A percentile compares a stretch with the other conserved stretches of the same genome.
Evolutionary conservation across 2,888 invertebrate species (phyloP).

Genomic region (Molanna angustata): DNA sequence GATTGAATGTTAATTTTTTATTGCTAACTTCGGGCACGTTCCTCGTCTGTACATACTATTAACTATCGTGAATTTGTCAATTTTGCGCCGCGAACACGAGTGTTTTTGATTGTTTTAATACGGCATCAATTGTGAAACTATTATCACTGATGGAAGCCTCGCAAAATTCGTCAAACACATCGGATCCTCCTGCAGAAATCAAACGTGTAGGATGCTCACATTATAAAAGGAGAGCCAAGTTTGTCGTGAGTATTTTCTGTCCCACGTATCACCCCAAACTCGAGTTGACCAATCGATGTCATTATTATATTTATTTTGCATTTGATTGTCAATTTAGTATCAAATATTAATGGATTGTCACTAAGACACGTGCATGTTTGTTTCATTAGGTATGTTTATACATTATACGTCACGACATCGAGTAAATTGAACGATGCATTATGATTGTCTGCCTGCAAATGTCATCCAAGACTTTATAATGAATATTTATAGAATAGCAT

Average conservation of each 20-base stretch:
- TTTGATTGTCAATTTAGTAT: too few species aligned
- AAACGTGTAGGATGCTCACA: conserved; percentile 73
- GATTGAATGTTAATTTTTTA: neutral
- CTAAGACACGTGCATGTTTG: too few species aligned
- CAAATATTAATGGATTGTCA: too few species aligned
- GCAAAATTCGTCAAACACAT: conserved; percentile 3
- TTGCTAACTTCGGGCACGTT: neutral
- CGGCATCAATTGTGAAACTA: conserved; percentile 1
- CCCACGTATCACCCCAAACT: conserved; percentile 20
- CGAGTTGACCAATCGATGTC: conserved; percentile 18
- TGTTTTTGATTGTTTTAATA: too few species aligned
- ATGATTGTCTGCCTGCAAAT: too few species aligned
- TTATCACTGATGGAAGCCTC: conserved; percentile 22
- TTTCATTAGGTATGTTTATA: too few species aligned
- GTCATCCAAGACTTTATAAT: too few species aligned
- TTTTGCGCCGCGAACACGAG: conserved; percentile 18
- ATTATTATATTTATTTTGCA: too few species aligned
- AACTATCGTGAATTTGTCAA: conserved; percentile 8
- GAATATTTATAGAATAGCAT: too few species aligned
- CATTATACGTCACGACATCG: too few species aligned
- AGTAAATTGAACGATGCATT: too few species aligned
- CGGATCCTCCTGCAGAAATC: conserved; percentile 35
- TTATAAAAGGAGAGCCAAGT: conserved; percentile 81
- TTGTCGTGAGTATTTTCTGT: conserved; percentile 65
- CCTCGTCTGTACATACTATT: neutral